Percentiles rank a stretch among this genome's conserved stretches.
Conservation (phyloP, 2,113 vertebrate genomes). For the Ovibos moschatus region DNA sequence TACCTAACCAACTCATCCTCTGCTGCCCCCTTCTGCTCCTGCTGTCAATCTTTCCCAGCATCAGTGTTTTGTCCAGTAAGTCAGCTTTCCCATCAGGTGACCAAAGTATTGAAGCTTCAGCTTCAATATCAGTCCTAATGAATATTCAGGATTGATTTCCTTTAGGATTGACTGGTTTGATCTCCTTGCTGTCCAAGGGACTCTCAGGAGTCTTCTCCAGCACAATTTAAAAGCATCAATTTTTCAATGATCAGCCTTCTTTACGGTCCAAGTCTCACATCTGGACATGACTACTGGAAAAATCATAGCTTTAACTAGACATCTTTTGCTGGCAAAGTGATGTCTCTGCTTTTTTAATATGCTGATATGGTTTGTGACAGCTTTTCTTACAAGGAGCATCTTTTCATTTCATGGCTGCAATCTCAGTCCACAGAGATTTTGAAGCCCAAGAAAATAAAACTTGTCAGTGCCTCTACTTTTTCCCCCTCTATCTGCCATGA, state of each 20-base stretch:
- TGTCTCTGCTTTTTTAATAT: neutral
- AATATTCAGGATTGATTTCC: neutral
- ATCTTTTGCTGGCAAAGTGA: neutral
- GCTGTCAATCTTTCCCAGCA: neutral
- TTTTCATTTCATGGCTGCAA: neutral
- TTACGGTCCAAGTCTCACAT: neutral
- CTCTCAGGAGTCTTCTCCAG: neutral
- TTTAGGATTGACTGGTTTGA: neutral
- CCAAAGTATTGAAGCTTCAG: neutral
- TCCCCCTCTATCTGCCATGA: neutral
- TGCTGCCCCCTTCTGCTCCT: neutral
- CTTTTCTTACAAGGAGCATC: neutral
- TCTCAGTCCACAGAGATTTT: neutral
- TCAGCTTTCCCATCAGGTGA: neutral
- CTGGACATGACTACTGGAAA: neutral
- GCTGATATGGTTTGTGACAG: neutral
- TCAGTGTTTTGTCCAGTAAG: neutral
- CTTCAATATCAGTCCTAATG: neutral
- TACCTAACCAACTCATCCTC: neutral
- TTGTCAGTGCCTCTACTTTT: neutral
- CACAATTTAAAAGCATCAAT: neutral
- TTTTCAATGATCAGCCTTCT: neutral
- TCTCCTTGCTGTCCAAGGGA: neutral
- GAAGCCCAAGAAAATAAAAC: neutral
- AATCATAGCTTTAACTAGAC: neutral